Conservation (phyloP, 1,140 invertebrate species). For the Dreissena rostriformis region DNA sequence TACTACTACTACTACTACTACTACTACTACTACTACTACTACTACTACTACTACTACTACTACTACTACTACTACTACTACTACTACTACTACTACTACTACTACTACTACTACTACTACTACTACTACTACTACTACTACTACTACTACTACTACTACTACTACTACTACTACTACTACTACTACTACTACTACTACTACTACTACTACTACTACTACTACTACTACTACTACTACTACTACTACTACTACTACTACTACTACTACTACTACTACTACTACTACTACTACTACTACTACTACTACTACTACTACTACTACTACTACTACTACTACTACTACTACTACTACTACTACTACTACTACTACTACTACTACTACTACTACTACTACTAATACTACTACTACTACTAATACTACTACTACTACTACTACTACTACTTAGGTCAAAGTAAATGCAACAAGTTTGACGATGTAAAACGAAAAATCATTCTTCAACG, state of each 20-base stretch:
- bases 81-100: slow-evolving; percentile 3
- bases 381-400: too few species aligned
- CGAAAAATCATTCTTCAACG: too few species aligned
- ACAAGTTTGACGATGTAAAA: too few species aligned
- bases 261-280: not conserved
- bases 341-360: too few species aligned
- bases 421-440: too few species aligned
- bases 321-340: too few species aligned
- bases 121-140: not conserved
- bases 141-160: slow-evolving; percentile 6
- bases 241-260: slow-evolving; percentile 11
- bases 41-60: slow-evolving; percentile 3
- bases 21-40: slow-evolving; percentile 4
- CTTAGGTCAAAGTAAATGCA: too few species aligned
- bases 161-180: not conserved
- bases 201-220: not conserved
- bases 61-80: not conserved
- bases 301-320: too few species aligned
- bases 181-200: not conserved
- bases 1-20: too few species aligned
- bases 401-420: too few species aligned
- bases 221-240: slow-evolving; percentile 6
- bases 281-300: too few species aligned
- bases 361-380: too few species aligned
- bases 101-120: not conserved